Evolutionary conservation across 2,113 vertebrate species (phyloP).

Genomic region (Takifugu flavidus): DNA sequence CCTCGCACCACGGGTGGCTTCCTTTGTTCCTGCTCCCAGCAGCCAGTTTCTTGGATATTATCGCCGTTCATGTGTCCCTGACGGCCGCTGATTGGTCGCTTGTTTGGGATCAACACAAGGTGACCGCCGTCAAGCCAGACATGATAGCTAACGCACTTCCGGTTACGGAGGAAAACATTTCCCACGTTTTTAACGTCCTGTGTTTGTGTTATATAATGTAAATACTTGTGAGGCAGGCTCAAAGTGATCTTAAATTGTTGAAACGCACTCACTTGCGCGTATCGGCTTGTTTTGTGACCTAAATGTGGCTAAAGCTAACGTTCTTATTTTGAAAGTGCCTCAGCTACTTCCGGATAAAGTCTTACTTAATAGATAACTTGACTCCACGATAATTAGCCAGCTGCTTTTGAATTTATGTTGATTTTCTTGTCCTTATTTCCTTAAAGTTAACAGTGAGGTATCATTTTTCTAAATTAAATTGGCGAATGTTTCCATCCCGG

Average conservation of each 20-base stretch:
- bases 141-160: neutral
- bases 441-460: no score
- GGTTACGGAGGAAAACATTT: neutral
- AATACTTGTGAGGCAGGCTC: no score
- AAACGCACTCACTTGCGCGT: rapidly evolving
- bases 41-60: slow-evolving; percentile 39
- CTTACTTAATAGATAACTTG: neutral
- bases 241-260: rapidly evolving
- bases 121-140: slow-evolving; percentile 38
- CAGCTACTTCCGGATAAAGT: slow-evolving; percentile 6
- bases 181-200: neutral
- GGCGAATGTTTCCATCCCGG: no score
- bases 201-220: no score
- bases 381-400: neutral
- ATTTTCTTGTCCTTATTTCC: no score
- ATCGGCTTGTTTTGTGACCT: neutral
- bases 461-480: no score
- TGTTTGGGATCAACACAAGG: slow-evolving; percentile 60
- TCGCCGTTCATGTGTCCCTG: slow-evolving; percentile 53
- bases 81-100: slow-evolving; percentile 68
- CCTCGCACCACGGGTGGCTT: slow-evolving; percentile 14
- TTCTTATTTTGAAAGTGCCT: slow-evolving; percentile 45
- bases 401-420: no score
- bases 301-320: rapidly evolving
- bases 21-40: slow-evolving; percentile 63